These are phyloP conservation scores for Peromyscus nudipes DNA, from an alignment of 2,797 vertebrate species.

Conservation along the genomic window DNA sequence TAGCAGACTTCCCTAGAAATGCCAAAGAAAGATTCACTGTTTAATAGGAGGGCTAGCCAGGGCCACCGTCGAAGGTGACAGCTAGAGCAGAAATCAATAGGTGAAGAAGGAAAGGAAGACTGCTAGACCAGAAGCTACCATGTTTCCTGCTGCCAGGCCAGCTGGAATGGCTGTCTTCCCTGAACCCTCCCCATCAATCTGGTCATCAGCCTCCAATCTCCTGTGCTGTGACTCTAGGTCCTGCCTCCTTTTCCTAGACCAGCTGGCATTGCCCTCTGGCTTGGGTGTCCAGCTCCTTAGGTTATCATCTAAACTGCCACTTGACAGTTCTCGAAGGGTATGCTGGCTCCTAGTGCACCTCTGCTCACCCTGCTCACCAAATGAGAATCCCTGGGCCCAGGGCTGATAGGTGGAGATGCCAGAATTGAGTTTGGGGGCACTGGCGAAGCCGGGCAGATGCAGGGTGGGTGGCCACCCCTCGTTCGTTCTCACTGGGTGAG, in stretches of 20 bases:
- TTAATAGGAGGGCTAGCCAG: not conserved
- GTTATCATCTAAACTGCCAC: not conserved
- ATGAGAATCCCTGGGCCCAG: not conserved
- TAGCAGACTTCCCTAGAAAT: not conserved
- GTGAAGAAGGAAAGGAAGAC: not conserved
- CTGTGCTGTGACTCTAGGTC: not conserved
- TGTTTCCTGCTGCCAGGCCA: not conserved
- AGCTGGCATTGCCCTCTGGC: not conserved
- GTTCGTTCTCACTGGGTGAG: not conserved
- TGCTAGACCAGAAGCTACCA: not conserved
- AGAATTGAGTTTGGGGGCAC: not conserved
- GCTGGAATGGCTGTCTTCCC: not conserved
- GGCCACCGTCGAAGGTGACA: not conserved
- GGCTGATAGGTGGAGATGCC: conserved; percentile 20
- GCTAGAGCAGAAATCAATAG: not conserved
- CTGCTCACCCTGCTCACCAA: not conserved
- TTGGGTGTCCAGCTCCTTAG: not conserved
- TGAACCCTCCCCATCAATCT: not conserved
- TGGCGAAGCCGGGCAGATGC: not conserved
- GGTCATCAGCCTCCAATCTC: not conserved
- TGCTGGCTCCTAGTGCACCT: not conserved
- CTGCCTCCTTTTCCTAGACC: not conserved
- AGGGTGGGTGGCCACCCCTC: not conserved
- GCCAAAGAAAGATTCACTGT: conserved; percentile 8
- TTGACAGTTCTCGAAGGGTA: not conserved